Percentiles rank a stretch among this genome's conserved stretches.
These are phyloP conservation scores for Hormiphora californensis DNA, from an alignment of 37 sponge, comb jelly and placozoan genomes.

Conservation along the genomic window DNA sequence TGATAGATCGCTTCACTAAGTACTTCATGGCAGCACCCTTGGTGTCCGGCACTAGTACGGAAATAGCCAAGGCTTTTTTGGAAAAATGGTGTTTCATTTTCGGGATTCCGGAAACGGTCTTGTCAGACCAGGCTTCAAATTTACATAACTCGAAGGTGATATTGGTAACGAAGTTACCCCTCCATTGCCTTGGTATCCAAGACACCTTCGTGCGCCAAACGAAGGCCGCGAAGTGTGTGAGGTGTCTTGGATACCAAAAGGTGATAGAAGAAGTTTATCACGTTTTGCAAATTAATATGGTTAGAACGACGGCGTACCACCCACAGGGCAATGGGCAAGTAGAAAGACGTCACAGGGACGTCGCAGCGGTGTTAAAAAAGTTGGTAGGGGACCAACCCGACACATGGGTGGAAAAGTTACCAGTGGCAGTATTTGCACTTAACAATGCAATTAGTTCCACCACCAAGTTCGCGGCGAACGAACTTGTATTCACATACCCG, in stretches of 20 bases:
- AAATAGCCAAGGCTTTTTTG: background rate
- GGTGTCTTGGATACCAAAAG: too few species aligned
- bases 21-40: background rate
- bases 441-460: background rate
- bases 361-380: background rate
- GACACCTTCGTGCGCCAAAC: too few species aligned
- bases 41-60: background rate
- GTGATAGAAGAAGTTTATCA: background rate
- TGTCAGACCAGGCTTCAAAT: background rate
- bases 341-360: background rate
- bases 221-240: too few species aligned
- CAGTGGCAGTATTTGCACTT: background rate
- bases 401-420: background rate
- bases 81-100: background rate
- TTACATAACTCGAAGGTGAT: background rate
- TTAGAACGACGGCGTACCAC: background rate
- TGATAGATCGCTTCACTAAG: background rate
- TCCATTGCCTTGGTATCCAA: too few species aligned
- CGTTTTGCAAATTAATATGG: background rate
- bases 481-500: background rate
- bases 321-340: background rate
- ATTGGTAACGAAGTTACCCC: too few species aligned
- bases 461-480: background rate
- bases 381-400: background rate
- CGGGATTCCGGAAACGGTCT: background rate